phyloP scores from a whole-genome alignment of 2,888 invertebrate species.

The Pinctada fucata region DNA sequence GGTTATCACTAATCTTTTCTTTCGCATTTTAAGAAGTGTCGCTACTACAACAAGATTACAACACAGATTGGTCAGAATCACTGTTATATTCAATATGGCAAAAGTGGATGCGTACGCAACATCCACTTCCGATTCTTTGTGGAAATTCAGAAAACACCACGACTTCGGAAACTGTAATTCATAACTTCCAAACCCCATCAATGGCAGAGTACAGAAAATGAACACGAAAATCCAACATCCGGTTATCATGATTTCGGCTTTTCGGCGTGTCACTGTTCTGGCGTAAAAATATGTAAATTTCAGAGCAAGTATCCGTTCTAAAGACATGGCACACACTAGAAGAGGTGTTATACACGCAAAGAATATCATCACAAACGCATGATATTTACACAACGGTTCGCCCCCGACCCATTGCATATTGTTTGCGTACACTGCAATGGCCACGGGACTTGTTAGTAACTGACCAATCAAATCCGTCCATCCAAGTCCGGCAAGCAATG shows the following conservation, averaged over 20 bases:
- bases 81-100: constrained; percentile 65
- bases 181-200: constrained; percentile 73
- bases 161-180: constrained; percentile 75
- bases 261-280: constrained; percentile 60
- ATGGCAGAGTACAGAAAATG: constrained; percentile 69
- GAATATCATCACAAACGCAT: constrained; percentile 75
- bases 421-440: constrained; percentile 69
- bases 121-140: constrained; percentile 59
- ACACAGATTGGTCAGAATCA: constrained; percentile 60
- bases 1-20: constrained; percentile 48
- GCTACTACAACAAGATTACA: constrained; percentile 62
- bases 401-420: constrained; percentile 73
- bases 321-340: constrained; percentile 75
- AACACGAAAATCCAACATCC: constrained; percentile 63
- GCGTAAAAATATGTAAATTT: constrained; percentile 73
- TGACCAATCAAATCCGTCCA: constrained; percentile 76
- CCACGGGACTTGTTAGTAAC: constrained; percentile 69
- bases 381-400: constrained; percentile 70
- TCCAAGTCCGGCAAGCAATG: constrained; percentile 72
- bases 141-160: constrained; percentile 76
- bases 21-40: constrained; percentile 67
- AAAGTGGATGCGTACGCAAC: constrained; percentile 68
- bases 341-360: constrained; percentile 74
- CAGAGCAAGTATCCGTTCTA: constrained; percentile 74
- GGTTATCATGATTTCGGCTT: constrained; percentile 61